phyloP scores from a whole-genome alignment of 1,140 invertebrate genomes.

The Drosophila punjabiensis region DNA sequence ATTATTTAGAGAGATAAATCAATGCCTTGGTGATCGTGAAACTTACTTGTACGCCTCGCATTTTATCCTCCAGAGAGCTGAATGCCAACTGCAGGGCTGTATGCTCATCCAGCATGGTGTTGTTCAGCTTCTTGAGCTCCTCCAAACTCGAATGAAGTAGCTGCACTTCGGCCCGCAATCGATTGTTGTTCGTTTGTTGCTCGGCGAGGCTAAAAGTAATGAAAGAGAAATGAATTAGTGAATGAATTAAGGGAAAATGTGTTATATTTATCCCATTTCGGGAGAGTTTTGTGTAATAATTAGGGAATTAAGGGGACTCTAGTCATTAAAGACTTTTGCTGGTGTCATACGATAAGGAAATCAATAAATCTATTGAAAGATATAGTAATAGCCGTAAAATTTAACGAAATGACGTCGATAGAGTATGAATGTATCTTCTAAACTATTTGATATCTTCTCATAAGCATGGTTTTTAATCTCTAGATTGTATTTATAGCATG shows the following conservation, averaged over 20 bases:
- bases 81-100: slow-evolving; percentile 96
- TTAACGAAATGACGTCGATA: neutral
- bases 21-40: slow-evolving; percentile 1
- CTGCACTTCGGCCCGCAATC: slow-evolving; percentile 89
- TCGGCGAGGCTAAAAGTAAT: slow-evolving; percentile 89
- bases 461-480: neutral
- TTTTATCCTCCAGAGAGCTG: slow-evolving; percentile 94
- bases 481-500: too few species aligned
- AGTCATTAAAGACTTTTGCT: neutral
- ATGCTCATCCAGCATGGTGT: slow-evolving; percentile 97
- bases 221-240: slow-evolving; percentile 8
- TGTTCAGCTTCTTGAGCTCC: slow-evolving; percentile 93
- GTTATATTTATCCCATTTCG: neutral
- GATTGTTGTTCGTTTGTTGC: slow-evolving; percentile 88
- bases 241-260: neutral
- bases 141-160: slow-evolving; percentile 87
- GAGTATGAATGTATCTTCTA: too few species aligned
- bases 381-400: neutral
- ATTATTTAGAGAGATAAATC: neutral
- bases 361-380: neutral
- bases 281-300: too few species aligned
- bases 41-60: slow-evolving; percentile 92
- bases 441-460: neutral
- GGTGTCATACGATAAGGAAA: neutral
- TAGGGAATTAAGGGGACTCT: neutral